Evolutionary conservation across 2,797 vertebrate genomes (phyloP).

Genomic region (Xiphorhynchus erythropygius): DNA sequence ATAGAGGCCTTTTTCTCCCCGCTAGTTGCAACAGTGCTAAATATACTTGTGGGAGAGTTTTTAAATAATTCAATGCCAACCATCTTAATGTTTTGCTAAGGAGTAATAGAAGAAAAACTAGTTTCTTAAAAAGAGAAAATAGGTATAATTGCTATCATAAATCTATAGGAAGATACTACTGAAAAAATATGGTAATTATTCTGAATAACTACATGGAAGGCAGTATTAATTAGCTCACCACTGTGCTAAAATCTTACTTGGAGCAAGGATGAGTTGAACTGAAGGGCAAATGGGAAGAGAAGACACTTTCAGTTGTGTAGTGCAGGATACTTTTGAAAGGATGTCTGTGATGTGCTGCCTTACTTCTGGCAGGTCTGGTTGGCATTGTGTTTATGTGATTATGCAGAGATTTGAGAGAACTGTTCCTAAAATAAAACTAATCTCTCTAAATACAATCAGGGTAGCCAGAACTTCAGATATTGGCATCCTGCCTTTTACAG

Average conservation of each 20-base stretch:
- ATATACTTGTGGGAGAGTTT: constrained; percentile 51
- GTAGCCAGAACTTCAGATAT: constrained; percentile 10
- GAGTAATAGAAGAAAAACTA: constrained; percentile 36
- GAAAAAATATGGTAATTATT: neutral
- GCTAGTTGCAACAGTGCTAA: constrained; percentile 37
- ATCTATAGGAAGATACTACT: neutral
- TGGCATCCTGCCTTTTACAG: constrained; percentile 19
- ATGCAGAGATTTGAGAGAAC: constrained; percentile 57
- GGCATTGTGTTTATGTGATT: constrained; percentile 52
- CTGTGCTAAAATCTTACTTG: neutral
- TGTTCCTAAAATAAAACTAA: constrained; percentile 65
- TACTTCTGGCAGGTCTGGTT: constrained; percentile 41
- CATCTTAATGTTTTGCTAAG: constrained; percentile 52
- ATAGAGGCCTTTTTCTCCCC: constrained; percentile 52
- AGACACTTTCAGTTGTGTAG: neutral
- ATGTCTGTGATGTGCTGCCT: neutral
- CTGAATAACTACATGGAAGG: neutral
- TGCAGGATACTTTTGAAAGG: constrained; percentile 7
- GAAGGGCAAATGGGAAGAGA: neutral
- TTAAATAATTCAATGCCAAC: constrained; percentile 63
- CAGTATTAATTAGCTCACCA: constrained; percentile 20
- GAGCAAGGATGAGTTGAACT: neutral
- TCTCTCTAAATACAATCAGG: neutral
- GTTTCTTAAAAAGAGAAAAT: constrained; percentile 45
- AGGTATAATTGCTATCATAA: constrained; percentile 16